Base-by-base conservation (phyloP, 2,888 invertebrate genomes). In the Philaethria dido region DNA sequence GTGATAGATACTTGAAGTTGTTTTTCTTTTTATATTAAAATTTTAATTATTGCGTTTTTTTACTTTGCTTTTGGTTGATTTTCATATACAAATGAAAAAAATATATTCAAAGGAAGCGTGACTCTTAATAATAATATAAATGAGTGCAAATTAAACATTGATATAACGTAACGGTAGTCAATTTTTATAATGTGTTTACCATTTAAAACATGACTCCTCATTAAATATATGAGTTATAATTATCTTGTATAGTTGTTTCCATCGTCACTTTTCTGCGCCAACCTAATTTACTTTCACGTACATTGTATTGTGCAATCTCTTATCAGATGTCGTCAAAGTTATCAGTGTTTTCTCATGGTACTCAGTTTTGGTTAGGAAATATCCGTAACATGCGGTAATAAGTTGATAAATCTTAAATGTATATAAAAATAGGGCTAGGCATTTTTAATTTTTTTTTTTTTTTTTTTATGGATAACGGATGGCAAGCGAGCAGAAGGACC, bases 251-350 rank as follows among this genome's bases (percentile, higher is more conserved):
- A 13, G 18, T 16, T 60, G 47, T 33, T 29, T 14, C 33, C 16
- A 6, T 45, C 14, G 9, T 42, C 13, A 25, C 22, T 36, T 22
- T 22, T 20, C 22, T 42, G 42, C 57, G 22, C 42, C 18, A 60
- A 60, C 45, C 45, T 47, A 33, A 60, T 33, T 33, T 60, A 47
- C 20, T 45, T 60, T 60, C 11, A 60, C 18, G 18, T 2, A 18
- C 18, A 14, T 13, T 3, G 45, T 33, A 33, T 60, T 60, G 47
- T 33, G 45, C 45, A 60, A 60, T 33, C 20, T 44, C 45, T 60
- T 60, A 60, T 60, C 60, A 60, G 60, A 60, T 60, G 16, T 33
- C 14, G 33, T 47, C 33, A 33, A 45, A n/a, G 8, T 57, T 33
- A 60, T 47, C 60, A 18, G 47, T 45, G 11, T 60, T n/a, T 60